These are phyloP conservation scores for Takifugu bimaculatus DNA, from an alignment of 2,113 vertebrate species.

Conservation along the genomic window DNA sequence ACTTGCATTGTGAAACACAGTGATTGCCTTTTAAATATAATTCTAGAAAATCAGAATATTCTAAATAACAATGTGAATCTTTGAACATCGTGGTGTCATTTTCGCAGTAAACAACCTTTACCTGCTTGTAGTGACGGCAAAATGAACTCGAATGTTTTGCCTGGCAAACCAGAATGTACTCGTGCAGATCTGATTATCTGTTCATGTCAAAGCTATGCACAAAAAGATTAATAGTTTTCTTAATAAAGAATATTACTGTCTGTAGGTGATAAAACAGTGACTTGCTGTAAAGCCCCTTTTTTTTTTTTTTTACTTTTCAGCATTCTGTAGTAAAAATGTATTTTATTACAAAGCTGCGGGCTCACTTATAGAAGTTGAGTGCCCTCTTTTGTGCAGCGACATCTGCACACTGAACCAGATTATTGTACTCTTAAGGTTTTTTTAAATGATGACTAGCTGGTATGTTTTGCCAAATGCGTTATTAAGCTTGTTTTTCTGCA, in stretches of 20 bases:
- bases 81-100: conserved; percentile 14
- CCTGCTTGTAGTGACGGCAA: conserved; percentile 6
- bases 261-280: conserved; percentile 40
- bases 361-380: conserved; percentile 32
- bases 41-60: conserved; percentile 32
- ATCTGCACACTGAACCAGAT: conserved; percentile 45
- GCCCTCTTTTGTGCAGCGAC: conserved; percentile 33
- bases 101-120: conserved; percentile 35
- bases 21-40: conserved; percentile 54
- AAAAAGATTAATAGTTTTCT: conserved; percentile 48
- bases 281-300: conserved; percentile 44
- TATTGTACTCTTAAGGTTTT: conserved; percentile 27
- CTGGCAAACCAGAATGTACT: conserved; percentile 30
- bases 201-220: conserved; percentile 65
- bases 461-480: conserved; percentile 58
- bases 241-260: conserved; percentile 51
- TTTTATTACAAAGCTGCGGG: conserved; percentile 53
- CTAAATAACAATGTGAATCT: conserved; percentile 41
- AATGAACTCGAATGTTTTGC: background rate
- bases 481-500: conserved; percentile 47
- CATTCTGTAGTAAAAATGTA: conserved; percentile 53
- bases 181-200: conserved; percentile 37
- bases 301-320: conserved; percentile 54
- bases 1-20: conserved; percentile 45
- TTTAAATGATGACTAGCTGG: conserved; percentile 25